Conservation (phyloP, 2,113 vertebrate genomes). For the Pantherophis guttatus region DNA sequence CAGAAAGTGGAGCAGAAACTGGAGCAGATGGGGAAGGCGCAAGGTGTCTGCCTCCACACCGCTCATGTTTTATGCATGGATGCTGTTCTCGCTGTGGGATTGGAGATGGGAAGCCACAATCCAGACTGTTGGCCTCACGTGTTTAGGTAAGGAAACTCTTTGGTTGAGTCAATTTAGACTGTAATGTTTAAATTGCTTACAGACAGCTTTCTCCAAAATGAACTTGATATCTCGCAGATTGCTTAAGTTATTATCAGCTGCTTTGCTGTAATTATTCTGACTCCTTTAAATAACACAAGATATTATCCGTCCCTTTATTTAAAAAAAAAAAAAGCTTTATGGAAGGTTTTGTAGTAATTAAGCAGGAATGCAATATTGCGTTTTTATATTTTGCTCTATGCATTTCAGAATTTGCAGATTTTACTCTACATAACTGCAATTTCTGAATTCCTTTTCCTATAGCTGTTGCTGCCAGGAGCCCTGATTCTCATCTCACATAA, state of each 20-base stretch:
- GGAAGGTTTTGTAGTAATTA: background rate
- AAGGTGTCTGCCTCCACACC: constrained; percentile 82
- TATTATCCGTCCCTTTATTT: too few relatives aligned
- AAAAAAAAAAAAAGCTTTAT: background rate
- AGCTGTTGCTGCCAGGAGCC: background rate
- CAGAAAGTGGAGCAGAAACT: constrained; percentile 87
- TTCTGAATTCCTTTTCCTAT: background rate
- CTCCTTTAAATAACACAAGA: background rate
- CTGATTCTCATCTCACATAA: background rate
- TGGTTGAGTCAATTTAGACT: background rate
- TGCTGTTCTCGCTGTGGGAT: constrained; percentile 85
- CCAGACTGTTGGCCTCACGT: constrained; percentile 89
- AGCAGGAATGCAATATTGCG: background rate
- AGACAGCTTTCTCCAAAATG: background rate
- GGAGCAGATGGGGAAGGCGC: constrained; percentile 84
- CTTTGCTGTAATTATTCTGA: background rate
- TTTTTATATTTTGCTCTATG: background rate
- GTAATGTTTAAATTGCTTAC: background rate
- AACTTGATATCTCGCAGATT: background rate
- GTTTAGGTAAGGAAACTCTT: constrained; percentile 73
- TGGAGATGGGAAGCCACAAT: constrained; percentile 92
- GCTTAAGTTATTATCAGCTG: background rate
- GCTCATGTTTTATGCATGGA: constrained; percentile 91
- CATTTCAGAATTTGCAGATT: background rate
- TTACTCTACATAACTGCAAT: background rate